A percentile compares a stretch with the other conserved stretches of the same genome.
phyloP scores from a whole-genome alignment of 2,797 vertebrate species.

The Enoplosus armatus region DNA sequence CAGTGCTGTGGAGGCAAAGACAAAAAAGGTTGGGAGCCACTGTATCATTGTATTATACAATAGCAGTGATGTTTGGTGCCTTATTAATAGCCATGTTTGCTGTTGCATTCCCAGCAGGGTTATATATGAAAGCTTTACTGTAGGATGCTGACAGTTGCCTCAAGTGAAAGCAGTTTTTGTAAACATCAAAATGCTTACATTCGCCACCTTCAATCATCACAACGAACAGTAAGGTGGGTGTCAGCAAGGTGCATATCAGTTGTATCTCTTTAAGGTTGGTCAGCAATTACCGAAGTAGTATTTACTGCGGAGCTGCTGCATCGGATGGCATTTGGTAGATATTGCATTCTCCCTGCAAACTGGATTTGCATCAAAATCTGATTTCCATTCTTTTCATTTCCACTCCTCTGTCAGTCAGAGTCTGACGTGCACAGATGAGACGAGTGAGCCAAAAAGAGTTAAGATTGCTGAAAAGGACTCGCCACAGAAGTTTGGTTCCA shows the following conservation, averaged over 20 bases:
- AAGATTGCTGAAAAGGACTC: constrained; percentile 37
- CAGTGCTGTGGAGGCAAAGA: no score
- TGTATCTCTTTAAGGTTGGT: constrained; percentile 5
- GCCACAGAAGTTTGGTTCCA: constrained; percentile 10
- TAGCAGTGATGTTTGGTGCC: no score
- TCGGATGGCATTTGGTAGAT: neutral
- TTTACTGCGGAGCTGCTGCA: constrained; percentile 6
- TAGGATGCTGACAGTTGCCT: constrained; percentile 5
- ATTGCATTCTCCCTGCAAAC: constrained; percentile 7
- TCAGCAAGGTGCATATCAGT: constrained; percentile 17
- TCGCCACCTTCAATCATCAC: constrained; percentile 12
- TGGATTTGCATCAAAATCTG: constrained; percentile 49
- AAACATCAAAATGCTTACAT: constrained; percentile 9
- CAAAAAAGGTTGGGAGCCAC: no score
- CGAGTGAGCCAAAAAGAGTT: constrained; percentile 30
- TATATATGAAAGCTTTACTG: neutral
- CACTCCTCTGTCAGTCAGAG: constrained; percentile 31
- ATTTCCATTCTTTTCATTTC: constrained; percentile 48
- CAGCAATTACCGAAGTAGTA: neutral
- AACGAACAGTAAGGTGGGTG: constrained; percentile 2
- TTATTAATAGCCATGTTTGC: no score
- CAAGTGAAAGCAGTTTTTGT: constrained; percentile 5
- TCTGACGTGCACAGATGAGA: constrained; percentile 42
- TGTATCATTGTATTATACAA: no score
- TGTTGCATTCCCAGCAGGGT: neutral